Percentiles rank a stretch among this genome's conserved stretches.
These are phyloP conservation scores for Aricia artaxerxes DNA, from an alignment of 2,888 invertebrate species.

Conservation along the genomic window DNA sequence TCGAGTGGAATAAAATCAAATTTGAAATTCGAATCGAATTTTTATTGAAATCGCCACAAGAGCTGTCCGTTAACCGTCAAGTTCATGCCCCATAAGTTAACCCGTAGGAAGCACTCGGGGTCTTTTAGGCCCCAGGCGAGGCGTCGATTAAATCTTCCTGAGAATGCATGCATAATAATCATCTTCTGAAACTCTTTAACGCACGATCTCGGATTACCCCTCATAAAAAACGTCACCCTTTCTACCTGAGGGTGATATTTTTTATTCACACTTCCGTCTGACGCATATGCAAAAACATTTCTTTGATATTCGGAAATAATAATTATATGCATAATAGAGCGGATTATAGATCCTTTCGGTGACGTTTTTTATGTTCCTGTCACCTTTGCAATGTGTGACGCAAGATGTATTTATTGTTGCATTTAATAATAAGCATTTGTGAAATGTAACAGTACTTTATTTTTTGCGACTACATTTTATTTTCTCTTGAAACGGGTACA, in stretches of 20 bases:
- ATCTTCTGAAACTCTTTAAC: conserved; percentile 61
- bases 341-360: conserved; percentile 71
- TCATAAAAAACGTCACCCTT: conserved; percentile 66
- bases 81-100: conserved; percentile 50
- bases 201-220: conserved; percentile 68
- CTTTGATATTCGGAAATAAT: conserved; percentile 80
- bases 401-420: conserved; percentile 53
- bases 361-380: conserved; percentile 68
- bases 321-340: conserved; percentile 79
- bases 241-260: conserved; percentile 76
- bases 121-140: conserved; percentile 64
- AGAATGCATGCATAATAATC: conserved; percentile 78
- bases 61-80: conserved; percentile 57
- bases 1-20: conserved; percentile 4
- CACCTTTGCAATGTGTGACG: conserved; percentile 70
- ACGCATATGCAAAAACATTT: conserved; percentile 78
- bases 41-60: conserved; percentile 36
- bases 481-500: too few species aligned
- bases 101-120: conserved; percentile 60
- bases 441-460: conserved; percentile 50
- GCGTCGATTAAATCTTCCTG: conserved; percentile 70
- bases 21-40: conserved; percentile 24
- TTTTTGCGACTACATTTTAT: background rate
- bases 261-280: conserved; percentile 79
- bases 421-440: conserved; percentile 70